A percentile compares a stretch with the other conserved stretches of the same genome.
Conservation (phyloP, 2,888 invertebrate genomes). For the Philonicus albiceps region DNA sequence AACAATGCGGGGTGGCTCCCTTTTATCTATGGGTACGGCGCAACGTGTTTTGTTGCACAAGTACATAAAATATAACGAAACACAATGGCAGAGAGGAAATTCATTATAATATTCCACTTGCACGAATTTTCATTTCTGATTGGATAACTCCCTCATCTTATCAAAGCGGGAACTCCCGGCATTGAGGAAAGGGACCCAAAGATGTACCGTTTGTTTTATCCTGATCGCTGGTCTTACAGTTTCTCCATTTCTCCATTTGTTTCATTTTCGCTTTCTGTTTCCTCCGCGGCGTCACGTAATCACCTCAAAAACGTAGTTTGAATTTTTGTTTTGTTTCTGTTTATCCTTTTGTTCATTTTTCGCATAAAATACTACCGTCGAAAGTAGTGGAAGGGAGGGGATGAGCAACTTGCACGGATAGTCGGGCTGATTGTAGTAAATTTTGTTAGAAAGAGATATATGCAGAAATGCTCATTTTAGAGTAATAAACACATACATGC, state of each 20-base stretch:
- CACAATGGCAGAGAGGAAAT: slow-evolving; percentile 50
- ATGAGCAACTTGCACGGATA: slow-evolving; percentile 25
- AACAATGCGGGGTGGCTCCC: slow-evolving; percentile 27
- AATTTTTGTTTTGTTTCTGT: slow-evolving; percentile 1
- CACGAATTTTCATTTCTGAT: slow-evolving; percentile 50
- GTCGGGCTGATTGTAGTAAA: slow-evolving; percentile 29
- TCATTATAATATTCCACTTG: slow-evolving; percentile 51
- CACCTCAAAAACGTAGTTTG: slow-evolving; percentile 44
- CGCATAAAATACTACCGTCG: slow-evolving; percentile 11
- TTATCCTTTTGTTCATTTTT: slow-evolving; percentile 36
- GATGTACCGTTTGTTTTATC: not conserved
- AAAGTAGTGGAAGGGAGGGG: not conserved
- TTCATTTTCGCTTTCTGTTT: slow-evolving; percentile 35
- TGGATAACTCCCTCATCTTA: slow-evolving; percentile 50
- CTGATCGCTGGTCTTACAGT: slow-evolving; percentile 32
- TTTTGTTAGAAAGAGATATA: slow-evolving; percentile 21
- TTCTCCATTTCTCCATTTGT: slow-evolving; percentile 31
- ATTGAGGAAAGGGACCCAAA: slow-evolving; percentile 10
- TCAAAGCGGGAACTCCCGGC: slow-evolving; percentile 32
- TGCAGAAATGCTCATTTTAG: not conserved
- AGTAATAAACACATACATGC: not conserved
- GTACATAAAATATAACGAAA: slow-evolving; percentile 45
- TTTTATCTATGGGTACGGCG: slow-evolving; percentile 23
- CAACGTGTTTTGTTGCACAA: slow-evolving; percentile 18
- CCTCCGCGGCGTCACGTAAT: slow-evolving; percentile 44